These are phyloP conservation scores for Taphrorychus bicolor DNA, from an alignment of 2,888 invertebrate genomes.

Conservation along the genomic window DNA sequence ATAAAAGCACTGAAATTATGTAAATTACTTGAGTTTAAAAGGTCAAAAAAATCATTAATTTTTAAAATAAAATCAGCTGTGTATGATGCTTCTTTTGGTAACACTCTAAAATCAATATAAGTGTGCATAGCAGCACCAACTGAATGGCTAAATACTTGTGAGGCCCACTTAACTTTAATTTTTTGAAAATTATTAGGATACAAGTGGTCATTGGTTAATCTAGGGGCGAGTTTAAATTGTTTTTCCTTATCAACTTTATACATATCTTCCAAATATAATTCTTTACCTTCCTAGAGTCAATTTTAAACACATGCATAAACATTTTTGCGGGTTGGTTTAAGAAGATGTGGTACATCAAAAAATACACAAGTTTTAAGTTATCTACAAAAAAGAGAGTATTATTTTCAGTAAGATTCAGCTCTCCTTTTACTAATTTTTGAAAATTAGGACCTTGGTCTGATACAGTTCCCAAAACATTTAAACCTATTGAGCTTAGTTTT, in stretches of 20 bases:
- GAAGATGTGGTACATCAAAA: conserved; percentile 25
- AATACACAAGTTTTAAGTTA: conserved; percentile 8
- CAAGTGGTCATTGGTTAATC: conserved; percentile 17
- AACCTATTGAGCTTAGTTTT: conserved; percentile 23
- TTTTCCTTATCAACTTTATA: conserved; percentile 19
- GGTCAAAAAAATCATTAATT: conserved; percentile 24
- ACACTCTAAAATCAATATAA: conserved; percentile 22
- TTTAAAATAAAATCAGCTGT: conserved; percentile 22
- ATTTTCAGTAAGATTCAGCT: conserved; percentile 5
- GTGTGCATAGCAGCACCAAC: conserved; percentile 18
- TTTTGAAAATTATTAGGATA: conserved; percentile 23
- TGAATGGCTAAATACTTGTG: conserved; percentile 29
- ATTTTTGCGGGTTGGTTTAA: conserved; percentile 23
- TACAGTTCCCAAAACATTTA: conserved; percentile 37
- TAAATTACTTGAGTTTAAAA: conserved; percentile 15
- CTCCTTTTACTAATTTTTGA: conserved; percentile 28
- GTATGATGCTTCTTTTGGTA: conserved; percentile 17
- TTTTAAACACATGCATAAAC: conserved; percentile 8
- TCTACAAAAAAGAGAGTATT: conserved; percentile 3
- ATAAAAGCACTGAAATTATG: conserved; percentile 14
- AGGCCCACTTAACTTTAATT: conserved; percentile 21
- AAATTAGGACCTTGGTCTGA: conserved; percentile 41
- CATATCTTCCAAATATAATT: conserved; percentile 20
- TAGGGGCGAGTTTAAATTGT: conserved; percentile 13
- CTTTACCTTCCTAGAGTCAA: conserved; percentile 4